Percentiles rank a stretch among this genome's conserved stretches.
phyloP scores from a whole-genome alignment of 2,888 invertebrate genomes.

The Strigamia transsilvanica region DNA sequence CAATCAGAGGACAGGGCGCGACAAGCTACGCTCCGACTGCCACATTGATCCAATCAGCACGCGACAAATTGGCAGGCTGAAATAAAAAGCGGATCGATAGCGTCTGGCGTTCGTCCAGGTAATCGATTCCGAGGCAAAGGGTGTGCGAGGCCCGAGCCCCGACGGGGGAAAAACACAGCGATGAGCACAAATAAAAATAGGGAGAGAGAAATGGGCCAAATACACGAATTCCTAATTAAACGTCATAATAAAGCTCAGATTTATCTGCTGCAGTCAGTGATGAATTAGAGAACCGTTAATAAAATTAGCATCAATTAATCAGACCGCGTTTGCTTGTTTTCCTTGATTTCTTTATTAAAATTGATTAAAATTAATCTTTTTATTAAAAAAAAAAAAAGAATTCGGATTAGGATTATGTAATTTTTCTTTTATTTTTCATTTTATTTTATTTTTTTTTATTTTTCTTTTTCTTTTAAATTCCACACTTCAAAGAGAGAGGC shows the following conservation, averaged over 20 bases:
- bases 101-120: neutral
- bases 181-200: neutral
- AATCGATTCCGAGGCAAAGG: conserved; percentile 1
- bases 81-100: neutral
- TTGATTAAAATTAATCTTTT: no score
- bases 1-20: conserved; percentile 2
- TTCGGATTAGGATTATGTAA: no score
- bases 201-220: neutral
- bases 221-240: conserved; percentile 13
- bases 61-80: neutral
- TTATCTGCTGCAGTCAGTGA: neutral
- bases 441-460: neutral
- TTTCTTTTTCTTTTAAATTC: neutral
- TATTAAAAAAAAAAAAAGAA: no score
- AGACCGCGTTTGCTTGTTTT: neutral
- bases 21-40: neutral
- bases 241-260: conserved; percentile 5
- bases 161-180: neutral
- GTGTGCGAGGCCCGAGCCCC: neutral
- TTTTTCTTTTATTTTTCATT: neutral
- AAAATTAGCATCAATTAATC: conserved; percentile 11
- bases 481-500: neutral
- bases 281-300: neutral
- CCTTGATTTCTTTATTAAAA: no score
- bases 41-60: conserved; percentile 15